Conservation (phyloP, 2,797 vertebrate species). For the Diplodus puntazzo region DNA sequence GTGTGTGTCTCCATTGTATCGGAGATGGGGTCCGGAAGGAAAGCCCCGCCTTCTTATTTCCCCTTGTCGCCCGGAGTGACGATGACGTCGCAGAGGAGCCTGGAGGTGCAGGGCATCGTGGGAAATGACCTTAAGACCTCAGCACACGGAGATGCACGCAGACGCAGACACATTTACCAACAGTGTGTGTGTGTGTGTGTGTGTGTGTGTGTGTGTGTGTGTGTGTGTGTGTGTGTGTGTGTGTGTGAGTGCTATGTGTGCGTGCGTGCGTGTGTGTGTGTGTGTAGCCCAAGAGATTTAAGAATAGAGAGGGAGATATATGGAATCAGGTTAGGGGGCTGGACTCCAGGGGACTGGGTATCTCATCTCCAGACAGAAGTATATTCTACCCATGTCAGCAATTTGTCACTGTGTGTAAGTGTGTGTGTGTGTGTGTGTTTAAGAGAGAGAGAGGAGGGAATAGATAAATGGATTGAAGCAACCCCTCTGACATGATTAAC, state of each 20-base stretch:
- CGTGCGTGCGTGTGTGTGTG: background rate
- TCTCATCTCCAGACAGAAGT: conserved; percentile 45
- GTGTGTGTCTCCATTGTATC: conserved; percentile 76
- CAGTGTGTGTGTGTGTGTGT: background rate
- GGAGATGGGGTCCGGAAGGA: conserved; percentile 82
- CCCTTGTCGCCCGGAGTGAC: conserved; percentile 66
- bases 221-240: background rate
- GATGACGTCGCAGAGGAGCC: conserved; percentile 61
- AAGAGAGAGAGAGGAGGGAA: background rate
- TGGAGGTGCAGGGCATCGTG: conserved; percentile 67
- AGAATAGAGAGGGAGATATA: conserved; percentile 18
- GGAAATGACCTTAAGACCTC: conserved; percentile 74
- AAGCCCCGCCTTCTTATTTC: conserved; percentile 76
- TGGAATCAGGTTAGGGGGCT: conserved; percentile 42
- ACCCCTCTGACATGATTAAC: conserved; percentile 62
- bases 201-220: background rate
- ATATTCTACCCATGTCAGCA: conserved; percentile 59
- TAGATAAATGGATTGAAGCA: conserved; percentile 42
- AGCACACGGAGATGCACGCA: conserved; percentile 18
- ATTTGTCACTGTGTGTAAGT: conserved; percentile 37
- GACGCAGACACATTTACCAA: background rate
- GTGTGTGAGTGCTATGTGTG: no score
- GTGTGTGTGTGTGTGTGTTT: conserved; percentile 7
- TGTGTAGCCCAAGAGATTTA: background rate
- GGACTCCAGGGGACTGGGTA: conserved; percentile 40